A percentile compares a stretch with the other conserved stretches of the same genome.
phyloP scores from a whole-genome alignment of 2,888 invertebrate genomes.

The Alsophila aescularia region DNA sequence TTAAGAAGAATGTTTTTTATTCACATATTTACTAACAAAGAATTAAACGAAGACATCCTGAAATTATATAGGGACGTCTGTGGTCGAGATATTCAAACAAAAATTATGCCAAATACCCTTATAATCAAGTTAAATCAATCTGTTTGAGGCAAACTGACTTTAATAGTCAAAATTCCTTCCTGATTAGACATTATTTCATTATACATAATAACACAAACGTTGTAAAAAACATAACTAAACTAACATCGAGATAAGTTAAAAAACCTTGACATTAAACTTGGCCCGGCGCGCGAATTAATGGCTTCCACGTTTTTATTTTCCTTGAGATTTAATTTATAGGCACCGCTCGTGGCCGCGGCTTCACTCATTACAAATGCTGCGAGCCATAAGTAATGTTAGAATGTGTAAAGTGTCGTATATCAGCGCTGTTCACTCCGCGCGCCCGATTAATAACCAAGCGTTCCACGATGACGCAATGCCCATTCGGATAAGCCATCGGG shows the following conservation, averaged over 20 bases:
- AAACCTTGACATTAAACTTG: slow-evolving; percentile 85
- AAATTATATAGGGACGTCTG: too few relatives aligned
- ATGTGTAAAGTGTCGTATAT: slow-evolving; percentile 80
- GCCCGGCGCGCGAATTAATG: slow-evolving; percentile 83
- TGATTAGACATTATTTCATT: slow-evolving; percentile 64
- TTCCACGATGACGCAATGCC: slow-evolving; percentile 64
- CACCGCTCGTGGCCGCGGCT: slow-evolving; percentile 71
- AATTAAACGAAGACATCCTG: too few relatives aligned
- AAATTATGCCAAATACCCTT: too few relatives aligned
- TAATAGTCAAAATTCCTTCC: background rate
- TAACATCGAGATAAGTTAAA: slow-evolving; percentile 81
- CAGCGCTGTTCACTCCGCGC: slow-evolving; percentile 70
- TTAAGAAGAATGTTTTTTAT: too few relatives aligned
- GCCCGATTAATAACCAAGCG: slow-evolving; percentile 66
- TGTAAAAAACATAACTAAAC: slow-evolving; percentile 77
- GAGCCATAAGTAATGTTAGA: slow-evolving; percentile 75
- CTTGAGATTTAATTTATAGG: slow-evolving; percentile 84
- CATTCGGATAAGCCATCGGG: slow-evolving; percentile 41
- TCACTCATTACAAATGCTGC: slow-evolving; percentile 80
- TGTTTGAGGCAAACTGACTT: background rate
- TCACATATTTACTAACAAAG: too few relatives aligned
- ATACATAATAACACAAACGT: slow-evolving; percentile 71
- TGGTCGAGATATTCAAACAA: too few relatives aligned
- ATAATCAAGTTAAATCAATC: background rate
- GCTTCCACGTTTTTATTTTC: slow-evolving; percentile 84